These are phyloP conservation scores for Scaptomyza montana DNA, from an alignment of 1,140 invertebrate genomes.

Conservation along the genomic window DNA sequence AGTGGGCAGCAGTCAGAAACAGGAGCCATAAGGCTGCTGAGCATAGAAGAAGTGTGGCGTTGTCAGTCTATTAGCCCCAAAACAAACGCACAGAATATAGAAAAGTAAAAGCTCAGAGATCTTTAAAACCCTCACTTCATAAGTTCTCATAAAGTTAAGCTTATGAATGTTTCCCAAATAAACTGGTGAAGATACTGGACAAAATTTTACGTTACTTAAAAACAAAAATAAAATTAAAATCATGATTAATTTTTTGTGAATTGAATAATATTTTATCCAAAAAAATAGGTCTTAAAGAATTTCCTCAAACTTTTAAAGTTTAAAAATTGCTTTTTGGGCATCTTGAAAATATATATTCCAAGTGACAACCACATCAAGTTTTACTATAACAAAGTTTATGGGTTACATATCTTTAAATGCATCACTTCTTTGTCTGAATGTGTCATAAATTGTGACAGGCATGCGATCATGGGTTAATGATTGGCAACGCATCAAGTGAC, in stretches of 20 bases:
- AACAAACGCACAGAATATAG: neutral
- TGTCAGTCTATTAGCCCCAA: slow-evolving; percentile 30
- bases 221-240: too few relatives aligned
- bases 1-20: neutral
- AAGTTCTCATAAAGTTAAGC: too few relatives aligned
- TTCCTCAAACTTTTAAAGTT: too few relatives aligned
- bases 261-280: too few relatives aligned
- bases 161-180: too few relatives aligned
- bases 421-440: slow-evolving; percentile 24
- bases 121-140: too few relatives aligned
- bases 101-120: neutral
- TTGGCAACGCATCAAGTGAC: slow-evolving; percentile 50
- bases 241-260: too few relatives aligned
- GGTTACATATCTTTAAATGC: neutral
- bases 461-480: slow-evolving; percentile 68
- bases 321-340: neutral
- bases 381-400: slow-evolving; percentile 7
- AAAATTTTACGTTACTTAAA: too few relatives aligned
- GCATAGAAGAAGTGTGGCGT: slow-evolving; percentile 50
- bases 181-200: too few relatives aligned
- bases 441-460: slow-evolving; percentile 53
- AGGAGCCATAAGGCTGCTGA: neutral
- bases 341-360: too few relatives aligned
- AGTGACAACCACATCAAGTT: too few relatives aligned
- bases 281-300: too few relatives aligned